Conservation (phyloP, 1,140 invertebrate species). For the Ylistrum balloti region DNA sequence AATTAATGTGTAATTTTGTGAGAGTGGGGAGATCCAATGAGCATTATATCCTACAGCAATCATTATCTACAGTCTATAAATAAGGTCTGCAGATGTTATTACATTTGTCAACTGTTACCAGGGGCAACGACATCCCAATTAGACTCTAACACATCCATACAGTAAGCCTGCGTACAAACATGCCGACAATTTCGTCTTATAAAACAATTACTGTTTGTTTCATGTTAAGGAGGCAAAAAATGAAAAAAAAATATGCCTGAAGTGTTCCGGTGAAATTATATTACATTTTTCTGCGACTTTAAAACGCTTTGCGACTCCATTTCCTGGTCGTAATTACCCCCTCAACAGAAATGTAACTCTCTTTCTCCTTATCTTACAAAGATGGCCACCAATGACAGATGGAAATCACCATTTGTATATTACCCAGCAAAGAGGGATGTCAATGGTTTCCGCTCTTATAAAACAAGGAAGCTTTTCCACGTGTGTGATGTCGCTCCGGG, state of each 20-base stretch:
- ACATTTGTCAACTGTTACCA: not conserved
- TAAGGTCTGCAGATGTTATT: not conserved
- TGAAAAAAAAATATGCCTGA: not conserved
- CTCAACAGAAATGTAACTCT: not conserved
- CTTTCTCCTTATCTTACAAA: not conserved
- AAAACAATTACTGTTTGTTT: not conserved
- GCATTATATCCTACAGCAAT: not conserved
- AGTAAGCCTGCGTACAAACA: not conserved
- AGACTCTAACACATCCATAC: not conserved
- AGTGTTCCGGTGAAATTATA: too few relatives aligned
- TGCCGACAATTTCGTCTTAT: not conserved
- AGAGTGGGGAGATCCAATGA: too few relatives aligned
- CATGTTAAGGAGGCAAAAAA: not conserved
- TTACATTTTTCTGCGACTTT: not conserved
- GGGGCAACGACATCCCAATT: not conserved
- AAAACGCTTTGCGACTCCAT: too few relatives aligned
- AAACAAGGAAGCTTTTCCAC: not conserved
- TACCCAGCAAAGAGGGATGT: not conserved
- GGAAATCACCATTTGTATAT: not conserved
- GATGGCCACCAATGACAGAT: not conserved
- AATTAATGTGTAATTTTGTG: not conserved
- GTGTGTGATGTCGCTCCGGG: not conserved
- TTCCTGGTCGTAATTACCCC: not conserved
- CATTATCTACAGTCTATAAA: not conserved
- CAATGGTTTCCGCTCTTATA: not conserved